Evolutionary conservation across 2,797 vertebrate genomes (phyloP), one percentile per base, ranked within the genome.

Genomic region (Cetoscarus ocellatus): DNA sequence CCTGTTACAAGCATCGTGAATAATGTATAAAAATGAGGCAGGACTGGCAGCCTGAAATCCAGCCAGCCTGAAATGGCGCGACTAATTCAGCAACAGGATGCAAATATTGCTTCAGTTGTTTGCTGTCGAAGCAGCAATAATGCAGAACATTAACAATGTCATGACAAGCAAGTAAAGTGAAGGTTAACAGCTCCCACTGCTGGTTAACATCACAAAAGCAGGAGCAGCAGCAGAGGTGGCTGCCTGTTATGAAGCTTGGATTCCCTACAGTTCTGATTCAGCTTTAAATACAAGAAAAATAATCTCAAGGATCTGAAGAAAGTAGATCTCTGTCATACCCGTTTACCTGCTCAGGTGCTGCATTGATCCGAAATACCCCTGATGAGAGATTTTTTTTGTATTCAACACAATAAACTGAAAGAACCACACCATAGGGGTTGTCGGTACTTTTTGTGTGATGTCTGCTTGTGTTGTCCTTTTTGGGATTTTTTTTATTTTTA

Each of bases 101-200:
- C 67, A 81, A 83, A 81, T 61, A 53, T 75, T 70, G 64, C 77
- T 69, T 73, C 74, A 75, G 75, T 63, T 15, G 27, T 51, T 55
- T 78, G 67, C 67, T 71, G 65, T 68, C 14, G 65, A 84, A 72
- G 83, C 77, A 81, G 51, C 82, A 70, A 72, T 57, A 56, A 79
- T 76, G 67, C 67, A 80, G 71, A 57, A 58, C 52, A 49, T 64
- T 67, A 79, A 49, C 35, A 5, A 48, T 56, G 70, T 50, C 15
- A 57, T 53, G 54, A 52, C 13, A 48, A 51, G 64, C 67, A 15
- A 43, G 44, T 8, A 14, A 42, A 77, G 35, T 38, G 61, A 75
- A 83, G 81, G 70, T 55, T 54, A 86, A 87, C 63, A 89, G 88
- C 85, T 52, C 88, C 87, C 79, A 89, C 92, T 93, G 84, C 87